phyloP scores from a whole-genome alignment of 2,113 vertebrate species.

The Lepus americanus region DNA sequence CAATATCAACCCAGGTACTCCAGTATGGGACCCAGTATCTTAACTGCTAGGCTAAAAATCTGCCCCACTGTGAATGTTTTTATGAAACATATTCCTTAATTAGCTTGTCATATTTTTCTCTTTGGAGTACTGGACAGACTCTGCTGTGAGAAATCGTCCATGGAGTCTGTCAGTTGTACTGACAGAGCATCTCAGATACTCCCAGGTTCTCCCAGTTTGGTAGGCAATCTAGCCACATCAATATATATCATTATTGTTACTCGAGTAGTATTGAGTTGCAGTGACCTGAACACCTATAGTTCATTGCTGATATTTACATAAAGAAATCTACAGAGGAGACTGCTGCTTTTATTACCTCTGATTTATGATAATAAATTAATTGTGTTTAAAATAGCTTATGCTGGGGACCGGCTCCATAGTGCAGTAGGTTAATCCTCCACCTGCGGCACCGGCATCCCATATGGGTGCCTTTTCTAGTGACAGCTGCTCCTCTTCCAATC shows the following conservation, averaged over 20 bases:
- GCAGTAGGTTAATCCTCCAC: no score
- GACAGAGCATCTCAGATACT: neutral
- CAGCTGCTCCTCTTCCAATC: no score
- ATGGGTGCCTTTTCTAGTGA: no score
- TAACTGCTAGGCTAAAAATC: no score
- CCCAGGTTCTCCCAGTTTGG: neutral
- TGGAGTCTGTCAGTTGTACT: conserved; percentile 27
- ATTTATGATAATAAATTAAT: conserved; percentile 34
- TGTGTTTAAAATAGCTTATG: conserved; percentile 57
- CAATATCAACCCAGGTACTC: no score
- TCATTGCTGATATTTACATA: conserved; percentile 25
- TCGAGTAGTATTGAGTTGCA: neutral
- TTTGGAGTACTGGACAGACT: neutral
- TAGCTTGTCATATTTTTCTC: neutral
- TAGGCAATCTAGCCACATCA: conserved; percentile 11
- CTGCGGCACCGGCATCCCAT: no score
- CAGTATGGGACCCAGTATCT: no score
- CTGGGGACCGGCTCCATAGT: no score
- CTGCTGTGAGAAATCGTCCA: neutral
- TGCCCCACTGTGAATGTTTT: neutral
- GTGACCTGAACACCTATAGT: neutral
- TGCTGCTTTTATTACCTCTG: conserved; percentile 45
- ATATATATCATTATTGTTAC: conserved; percentile 24
- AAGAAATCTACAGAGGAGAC: conserved; percentile 18
- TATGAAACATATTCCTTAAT: conserved; percentile 27